Percentiles rank a stretch among this genome's conserved stretches.
These are phyloP conservation scores for Drosophila grimshawi DNA, from an alignment of 1,140 invertebrate genomes.

Conservation along the genomic window DNA sequence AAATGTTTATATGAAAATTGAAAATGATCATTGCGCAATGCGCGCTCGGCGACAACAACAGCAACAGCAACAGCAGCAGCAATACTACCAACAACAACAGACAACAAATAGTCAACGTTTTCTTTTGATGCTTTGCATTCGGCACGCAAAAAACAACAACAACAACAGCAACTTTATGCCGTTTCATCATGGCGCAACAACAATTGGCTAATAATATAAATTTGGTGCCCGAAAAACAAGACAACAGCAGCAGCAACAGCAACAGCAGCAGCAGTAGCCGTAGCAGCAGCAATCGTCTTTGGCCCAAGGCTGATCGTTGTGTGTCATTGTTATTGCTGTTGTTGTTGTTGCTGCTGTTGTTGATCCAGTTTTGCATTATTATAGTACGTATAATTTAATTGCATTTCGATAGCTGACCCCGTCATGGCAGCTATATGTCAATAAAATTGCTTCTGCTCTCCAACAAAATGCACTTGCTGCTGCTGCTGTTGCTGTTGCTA, in stretches of 20 bases:
- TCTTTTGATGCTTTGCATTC: constrained; percentile 75
- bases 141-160: constrained; percentile 70
- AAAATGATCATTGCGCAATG: constrained; percentile 79
- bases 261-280: not conserved
- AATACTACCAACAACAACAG: constrained; percentile 51
- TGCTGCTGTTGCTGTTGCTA: constrained; percentile 13
- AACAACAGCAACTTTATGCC: constrained; percentile 45
- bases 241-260: constrained; percentile 40
- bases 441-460: constrained; percentile 42
- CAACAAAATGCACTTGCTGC: constrained; percentile 58
- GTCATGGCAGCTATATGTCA: constrained; percentile 62
- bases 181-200: constrained; percentile 74
- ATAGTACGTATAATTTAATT: constrained; percentile 69
- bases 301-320: constrained; percentile 52
- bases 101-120: constrained; percentile 72
- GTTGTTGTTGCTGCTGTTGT: constrained; percentile 20
- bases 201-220: constrained; percentile 81
- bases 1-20: constrained; percentile 80
- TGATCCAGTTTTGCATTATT: constrained; percentile 55
- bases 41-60: constrained; percentile 37
- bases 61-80: constrained; percentile 30
- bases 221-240: constrained; percentile 63
- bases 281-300: constrained; percentile 41
- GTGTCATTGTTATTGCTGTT: constrained; percentile 7
- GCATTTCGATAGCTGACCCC: constrained; percentile 73